phyloP scores from a whole-genome alignment of 2,888 invertebrate species.

The Lobophora halterata region DNA sequence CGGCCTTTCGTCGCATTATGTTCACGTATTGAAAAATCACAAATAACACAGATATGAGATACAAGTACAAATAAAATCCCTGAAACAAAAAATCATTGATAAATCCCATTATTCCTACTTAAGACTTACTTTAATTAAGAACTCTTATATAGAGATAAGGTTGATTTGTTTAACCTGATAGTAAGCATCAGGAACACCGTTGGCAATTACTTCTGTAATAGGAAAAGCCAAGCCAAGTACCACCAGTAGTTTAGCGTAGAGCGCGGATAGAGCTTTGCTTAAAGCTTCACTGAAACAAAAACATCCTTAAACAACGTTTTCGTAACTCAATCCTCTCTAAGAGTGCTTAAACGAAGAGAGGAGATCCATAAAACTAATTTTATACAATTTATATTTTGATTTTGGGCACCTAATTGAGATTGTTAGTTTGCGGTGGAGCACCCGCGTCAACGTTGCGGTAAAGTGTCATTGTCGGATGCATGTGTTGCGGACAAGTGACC shows the following conservation, averaged over 20 bases:
- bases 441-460: constrained; percentile 25
- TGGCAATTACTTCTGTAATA: constrained; percentile 91
- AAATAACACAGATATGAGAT: constrained; percentile 88
- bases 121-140: not conserved
- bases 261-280: constrained; percentile 87
- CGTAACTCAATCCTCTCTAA: too few relatives aligned
- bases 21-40: constrained; percentile 86
- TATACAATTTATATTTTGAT: too few relatives aligned
- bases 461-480: constrained; percentile 19
- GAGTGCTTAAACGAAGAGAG: too few relatives aligned
- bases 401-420: constrained; percentile 14
- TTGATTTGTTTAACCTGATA: constrained; percentile 84
- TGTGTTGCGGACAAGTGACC: constrained; percentile 21
- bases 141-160: too few relatives aligned
- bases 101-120: not conserved
- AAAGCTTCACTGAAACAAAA: constrained; percentile 86
- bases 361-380: too few relatives aligned
- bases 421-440: constrained; percentile 29
- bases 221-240: constrained; percentile 93
- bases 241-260: constrained; percentile 92
- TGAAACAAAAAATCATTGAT: constrained; percentile 55
- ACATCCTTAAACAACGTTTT: too few relatives aligned
- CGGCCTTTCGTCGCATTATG: constrained; percentile 83
- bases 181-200: constrained; percentile 86
- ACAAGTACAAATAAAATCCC: constrained; percentile 92